These are phyloP conservation scores for Phrynosoma blainvillii DNA, from an alignment of 2,113 vertebrate genomes.

Conservation along the genomic window DNA sequence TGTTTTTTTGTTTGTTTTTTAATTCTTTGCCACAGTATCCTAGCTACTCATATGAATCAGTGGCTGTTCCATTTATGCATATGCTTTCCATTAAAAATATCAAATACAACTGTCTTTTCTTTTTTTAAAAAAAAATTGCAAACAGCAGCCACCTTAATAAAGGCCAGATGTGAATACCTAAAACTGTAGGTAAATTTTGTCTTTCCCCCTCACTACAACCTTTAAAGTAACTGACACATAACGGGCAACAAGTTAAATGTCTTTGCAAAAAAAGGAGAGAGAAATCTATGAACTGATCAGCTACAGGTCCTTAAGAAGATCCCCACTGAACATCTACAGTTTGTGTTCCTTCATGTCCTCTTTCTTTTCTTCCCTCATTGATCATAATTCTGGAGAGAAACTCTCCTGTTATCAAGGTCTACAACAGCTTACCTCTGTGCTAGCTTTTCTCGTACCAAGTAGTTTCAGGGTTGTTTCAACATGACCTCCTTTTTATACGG, in stretches of 20 bases:
- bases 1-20: no score
- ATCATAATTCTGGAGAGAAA: background rate
- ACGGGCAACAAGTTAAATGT: background rate
- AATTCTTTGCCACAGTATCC: background rate
- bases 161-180: slow-evolving; percentile 23
- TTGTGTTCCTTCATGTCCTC: fast-evolving
- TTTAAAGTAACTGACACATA: background rate
- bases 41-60: background rate
- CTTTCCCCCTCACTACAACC: background rate
- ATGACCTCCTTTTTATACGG: slow-evolving; percentile 51
- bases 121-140: background rate
- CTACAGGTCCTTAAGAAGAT: background rate
- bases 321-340: background rate
- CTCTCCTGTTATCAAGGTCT: background rate
- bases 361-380: background rate
- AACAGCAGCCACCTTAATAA: slow-evolving; percentile 30
- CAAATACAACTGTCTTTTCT: slow-evolving; percentile 23
- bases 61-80: background rate
- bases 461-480: slow-evolving; percentile 50
- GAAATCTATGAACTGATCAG: fast-evolving
- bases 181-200: slow-evolving; percentile 9
- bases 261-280: background rate
- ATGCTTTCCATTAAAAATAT: slow-evolving; percentile 10
- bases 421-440: slow-evolving; percentile 46
- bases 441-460: background rate